phyloP scores from a whole-genome alignment of 2,797 vertebrate genomes.

The Orestias chungarensis region DNA sequence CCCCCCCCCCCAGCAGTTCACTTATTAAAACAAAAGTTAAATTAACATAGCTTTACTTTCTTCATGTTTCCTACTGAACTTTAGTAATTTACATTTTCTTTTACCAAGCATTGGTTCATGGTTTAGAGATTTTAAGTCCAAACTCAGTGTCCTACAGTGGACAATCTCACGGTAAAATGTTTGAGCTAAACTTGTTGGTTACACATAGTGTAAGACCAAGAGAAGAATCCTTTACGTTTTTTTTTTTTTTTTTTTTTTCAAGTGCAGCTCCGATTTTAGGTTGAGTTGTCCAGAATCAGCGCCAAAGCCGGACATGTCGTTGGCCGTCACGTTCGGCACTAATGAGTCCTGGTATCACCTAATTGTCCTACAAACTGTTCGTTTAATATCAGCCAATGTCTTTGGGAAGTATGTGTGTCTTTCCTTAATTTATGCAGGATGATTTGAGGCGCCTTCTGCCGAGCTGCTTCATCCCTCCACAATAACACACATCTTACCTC shows the following conservation, averaged over 20 bases:
- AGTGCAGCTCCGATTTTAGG: slow-evolving; percentile 13
- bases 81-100: neutral
- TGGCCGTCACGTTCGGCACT: slow-evolving; percentile 53
- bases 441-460: slow-evolving; percentile 75
- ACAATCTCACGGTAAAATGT: slow-evolving; percentile 1
- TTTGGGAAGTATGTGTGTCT: slow-evolving; percentile 38
- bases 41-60: neutral
- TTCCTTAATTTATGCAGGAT: slow-evolving; percentile 78
- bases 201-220: slow-evolving; percentile 1
- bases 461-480: slow-evolving; percentile 61
- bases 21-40: neutral
- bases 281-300: neutral
- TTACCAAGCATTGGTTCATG: neutral
- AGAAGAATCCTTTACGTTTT: slow-evolving; percentile 8
- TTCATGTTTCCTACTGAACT: neutral
- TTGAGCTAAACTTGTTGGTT: neutral
- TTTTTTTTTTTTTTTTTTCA: slow-evolving; percentile 12
- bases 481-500: slow-evolving; percentile 63
- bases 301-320: slow-evolving; percentile 37
- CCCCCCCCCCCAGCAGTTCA: too few species aligned
- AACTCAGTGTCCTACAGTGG: neutral
- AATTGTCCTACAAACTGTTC: slow-evolving; percentile 74
- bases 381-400: slow-evolving; percentile 64
- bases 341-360: slow-evolving; percentile 71
- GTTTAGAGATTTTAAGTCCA: neutral